These are phyloP conservation scores for Galbula dea DNA, from an alignment of 2,113 vertebrate genomes.

Conservation along the genomic window DNA sequence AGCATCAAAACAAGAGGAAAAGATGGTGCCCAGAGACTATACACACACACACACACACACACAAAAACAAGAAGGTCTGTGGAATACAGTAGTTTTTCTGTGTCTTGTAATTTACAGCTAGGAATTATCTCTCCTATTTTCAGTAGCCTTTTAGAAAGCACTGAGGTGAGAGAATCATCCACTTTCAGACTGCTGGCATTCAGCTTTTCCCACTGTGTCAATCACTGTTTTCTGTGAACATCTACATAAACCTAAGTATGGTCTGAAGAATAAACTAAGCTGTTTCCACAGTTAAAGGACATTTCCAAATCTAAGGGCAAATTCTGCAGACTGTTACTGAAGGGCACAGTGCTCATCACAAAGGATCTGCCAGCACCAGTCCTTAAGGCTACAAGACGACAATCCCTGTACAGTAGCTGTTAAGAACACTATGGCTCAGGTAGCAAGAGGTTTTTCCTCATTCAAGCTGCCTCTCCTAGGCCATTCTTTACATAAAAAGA, in stretches of 20 bases:
- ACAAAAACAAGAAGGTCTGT: background rate
- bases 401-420: conserved; percentile 10
- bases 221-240: background rate
- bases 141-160: background rate
- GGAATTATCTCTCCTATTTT: background rate
- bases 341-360: background rate
- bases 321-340: background rate
- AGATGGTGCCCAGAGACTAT: background rate
- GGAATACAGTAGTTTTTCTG: conserved; percentile 51
- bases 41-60: background rate
- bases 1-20: background rate
- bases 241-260: background rate
- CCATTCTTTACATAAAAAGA: background rate
- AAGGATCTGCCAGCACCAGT: background rate
- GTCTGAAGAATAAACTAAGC: background rate
- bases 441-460: conserved; percentile 27
- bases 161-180: background rate
- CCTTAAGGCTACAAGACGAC: background rate
- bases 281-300: background rate
- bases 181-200: background rate
- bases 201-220: background rate
- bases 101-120: conserved; percentile 14
- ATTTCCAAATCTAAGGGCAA: background rate
- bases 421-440: conserved; percentile 56
- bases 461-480: conserved; percentile 41